A percentile compares a stretch with the other conserved stretches of the same genome.
Conservation (phyloP, 2,888 invertebrate genomes). For the Endomychus coccineus region DNA sequence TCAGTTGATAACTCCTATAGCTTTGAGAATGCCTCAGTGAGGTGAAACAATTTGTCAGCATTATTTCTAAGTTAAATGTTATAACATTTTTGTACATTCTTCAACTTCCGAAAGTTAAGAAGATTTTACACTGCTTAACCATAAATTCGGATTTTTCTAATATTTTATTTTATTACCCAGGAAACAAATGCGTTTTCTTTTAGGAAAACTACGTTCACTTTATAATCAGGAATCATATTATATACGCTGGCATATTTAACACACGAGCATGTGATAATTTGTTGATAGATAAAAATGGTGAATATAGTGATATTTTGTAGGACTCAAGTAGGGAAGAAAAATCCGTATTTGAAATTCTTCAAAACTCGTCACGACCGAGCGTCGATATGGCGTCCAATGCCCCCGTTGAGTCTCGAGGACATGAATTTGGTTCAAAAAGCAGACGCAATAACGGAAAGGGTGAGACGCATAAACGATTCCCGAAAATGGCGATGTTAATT, state of each 20-base stretch:
- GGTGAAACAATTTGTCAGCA: too few relatives aligned
- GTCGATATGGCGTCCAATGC: conserved; percentile 38
- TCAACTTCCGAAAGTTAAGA: too few relatives aligned
- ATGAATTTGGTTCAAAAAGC: conserved; percentile 39
- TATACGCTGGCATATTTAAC: too few relatives aligned
- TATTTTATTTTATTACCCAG: neutral
- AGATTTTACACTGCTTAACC: neutral
- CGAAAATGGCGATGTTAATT: neutral
- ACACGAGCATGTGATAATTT: too few relatives aligned
- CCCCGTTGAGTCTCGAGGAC: conserved; percentile 34
- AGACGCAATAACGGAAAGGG: conserved; percentile 35
- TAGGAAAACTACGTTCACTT: neutral
- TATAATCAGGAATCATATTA: conserved; percentile 2
- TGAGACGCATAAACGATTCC: conserved; percentile 15
- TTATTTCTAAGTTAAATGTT: too few relatives aligned
- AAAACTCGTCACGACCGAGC: conserved; percentile 34
- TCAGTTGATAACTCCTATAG: too few relatives aligned
- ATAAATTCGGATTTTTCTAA: neutral
- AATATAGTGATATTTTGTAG: too few relatives aligned
- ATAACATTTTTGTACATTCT: too few relatives aligned
- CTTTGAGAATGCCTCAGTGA: too few relatives aligned
- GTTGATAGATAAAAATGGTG: too few relatives aligned
- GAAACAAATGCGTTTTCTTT: neutral
- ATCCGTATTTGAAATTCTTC: conserved; percentile 38
- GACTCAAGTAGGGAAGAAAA: conserved; percentile 21